Percentiles rank a stretch among this genome's conserved stretches.
Evolutionary conservation across 2,113 vertebrate species (phyloP).

Genomic region (Candoia aspera): DNA sequence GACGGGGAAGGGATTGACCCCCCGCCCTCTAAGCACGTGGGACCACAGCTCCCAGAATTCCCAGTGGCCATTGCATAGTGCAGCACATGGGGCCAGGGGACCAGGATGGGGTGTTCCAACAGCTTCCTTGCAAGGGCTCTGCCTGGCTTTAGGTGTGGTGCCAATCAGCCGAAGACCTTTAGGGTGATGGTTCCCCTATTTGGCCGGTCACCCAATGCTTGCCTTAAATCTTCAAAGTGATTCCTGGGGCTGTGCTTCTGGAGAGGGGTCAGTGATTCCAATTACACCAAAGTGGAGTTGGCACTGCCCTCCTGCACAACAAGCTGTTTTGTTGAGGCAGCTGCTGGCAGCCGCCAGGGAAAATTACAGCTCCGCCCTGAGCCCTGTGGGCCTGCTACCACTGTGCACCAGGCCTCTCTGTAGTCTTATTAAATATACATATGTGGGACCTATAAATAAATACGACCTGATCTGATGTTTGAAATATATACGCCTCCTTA

Average conservation of each 20-base stretch:
- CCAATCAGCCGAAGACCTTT: background rate
- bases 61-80: background rate
- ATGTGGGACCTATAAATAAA: background rate
- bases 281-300: background rate
- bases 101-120: fast-evolving
- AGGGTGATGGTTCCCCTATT: background rate
- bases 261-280: background rate
- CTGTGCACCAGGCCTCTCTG: slow-evolving; percentile 11
- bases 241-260: background rate
- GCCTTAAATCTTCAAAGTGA: background rate
- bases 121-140: background rate
- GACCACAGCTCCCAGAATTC: background rate
- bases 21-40: background rate
- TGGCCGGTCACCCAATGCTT: background rate
- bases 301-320: fast-evolving
- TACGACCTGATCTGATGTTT: background rate
- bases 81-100: background rate
- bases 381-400: background rate
- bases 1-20: background rate
- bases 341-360: background rate
- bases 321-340: slow-evolving; percentile 12
- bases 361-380: fast-evolving
- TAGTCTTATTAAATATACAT: background rate
- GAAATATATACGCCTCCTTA: background rate
- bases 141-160: background rate